Evolutionary conservation across 2,113 vertebrate genomes (phyloP), one percentile per base, ranked within the genome.

Genomic region (Centropristis striata): DNA sequence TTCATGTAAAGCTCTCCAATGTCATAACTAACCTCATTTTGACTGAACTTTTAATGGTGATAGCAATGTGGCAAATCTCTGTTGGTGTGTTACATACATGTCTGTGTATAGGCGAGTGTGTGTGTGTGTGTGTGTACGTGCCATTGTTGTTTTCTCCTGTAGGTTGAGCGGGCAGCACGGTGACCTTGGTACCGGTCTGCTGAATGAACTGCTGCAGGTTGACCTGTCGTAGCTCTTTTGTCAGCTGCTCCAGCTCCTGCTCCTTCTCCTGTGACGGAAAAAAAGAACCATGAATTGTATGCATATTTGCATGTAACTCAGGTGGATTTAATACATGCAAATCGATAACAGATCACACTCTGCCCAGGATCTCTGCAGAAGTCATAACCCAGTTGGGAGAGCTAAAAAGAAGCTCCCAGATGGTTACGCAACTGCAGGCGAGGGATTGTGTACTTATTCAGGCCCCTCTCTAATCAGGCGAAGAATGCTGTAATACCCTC

Each of bases 141-240:
- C 97, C 97, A 78, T 91, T 93, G 80, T 88, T 85, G 63, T 94
- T 90, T 73, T 97, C 96, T 57, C 93, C 87, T 0, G 83, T 50
- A 1, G 96, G 95, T 49, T 97, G 96, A 0, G 97, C 97, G 0
- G 97, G 97, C 75, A 98, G 91, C 51, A 98, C 98, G 0, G 97
- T 98, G 46, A 99, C 97, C 90, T 98, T 99, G 0, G 98, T 98
- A 39, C 98, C 98, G 0, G 98, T 99, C 79, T 99, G 97, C 92
- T 97, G 98, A 88, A 99, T 99, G 85, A 99, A 99, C 90, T 99
- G 97, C 73, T 99, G 98, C 58, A 99, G 96, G 75, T 99, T 99
- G 73, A 99, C 98, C 85, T 98, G 98, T 41, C 98, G 94, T 41
- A 99, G 95, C 92, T 99, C 97, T 92, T 98, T 99, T 0, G 98